phyloP scores from a whole-genome alignment of 1,140 invertebrate species.

The Ladona fulva region DNA sequence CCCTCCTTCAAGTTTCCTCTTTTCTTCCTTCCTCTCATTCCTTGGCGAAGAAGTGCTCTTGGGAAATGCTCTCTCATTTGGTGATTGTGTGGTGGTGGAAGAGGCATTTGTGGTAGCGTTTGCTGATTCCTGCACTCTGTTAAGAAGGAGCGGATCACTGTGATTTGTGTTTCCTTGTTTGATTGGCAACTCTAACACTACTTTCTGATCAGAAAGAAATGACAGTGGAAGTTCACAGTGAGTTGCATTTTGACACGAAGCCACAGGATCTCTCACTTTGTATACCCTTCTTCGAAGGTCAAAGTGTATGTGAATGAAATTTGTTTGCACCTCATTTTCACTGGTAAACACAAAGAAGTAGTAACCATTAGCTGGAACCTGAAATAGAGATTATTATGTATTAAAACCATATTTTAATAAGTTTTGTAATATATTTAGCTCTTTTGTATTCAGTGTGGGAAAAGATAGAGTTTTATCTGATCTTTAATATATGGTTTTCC shows the following conservation, averaged over 20 bases:
- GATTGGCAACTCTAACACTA: slow-evolving; percentile 32
- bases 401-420: too few species aligned
- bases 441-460: too few species aligned
- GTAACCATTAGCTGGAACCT: slow-evolving; percentile 59
- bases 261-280: slow-evolving; percentile 46
- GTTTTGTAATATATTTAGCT: too few species aligned
- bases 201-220: slow-evolving; percentile 58
- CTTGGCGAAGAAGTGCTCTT: neutral
- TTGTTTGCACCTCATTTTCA: slow-evolving; percentile 64
- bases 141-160: slow-evolving; percentile 36
- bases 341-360: slow-evolving; percentile 77
- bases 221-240: slow-evolving; percentile 51
- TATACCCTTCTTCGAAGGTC: slow-evolving; percentile 60
- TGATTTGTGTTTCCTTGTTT: slow-evolving; percentile 22
- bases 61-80: neutral
- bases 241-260: slow-evolving; percentile 44
- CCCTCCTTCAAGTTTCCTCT: neutral
- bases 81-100: neutral
- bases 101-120: slow-evolving; percentile 37
- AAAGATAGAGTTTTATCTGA: too few species aligned
- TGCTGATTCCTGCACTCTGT: neutral
- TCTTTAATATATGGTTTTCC: too few species aligned
- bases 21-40: neutral
- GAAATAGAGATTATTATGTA: too few species aligned
- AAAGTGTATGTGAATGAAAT: slow-evolving; percentile 56